Conservation (phyloP, 1,140 invertebrate genomes). For the Pararge aegeria region DNA sequence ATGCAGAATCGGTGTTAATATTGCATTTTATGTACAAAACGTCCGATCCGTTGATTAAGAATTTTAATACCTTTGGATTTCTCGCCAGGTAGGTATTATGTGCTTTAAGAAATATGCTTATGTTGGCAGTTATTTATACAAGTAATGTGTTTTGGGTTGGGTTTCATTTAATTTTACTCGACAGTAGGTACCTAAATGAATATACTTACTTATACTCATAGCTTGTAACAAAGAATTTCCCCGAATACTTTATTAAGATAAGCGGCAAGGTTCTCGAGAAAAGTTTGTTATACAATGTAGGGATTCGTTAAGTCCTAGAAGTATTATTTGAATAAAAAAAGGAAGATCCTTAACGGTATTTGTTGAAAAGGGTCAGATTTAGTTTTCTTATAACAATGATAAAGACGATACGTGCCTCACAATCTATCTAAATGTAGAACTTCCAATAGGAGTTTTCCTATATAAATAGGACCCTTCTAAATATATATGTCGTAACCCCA, state of each 20-base stretch:
- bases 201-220: background rate
- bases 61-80: slow-evolving; percentile 47
- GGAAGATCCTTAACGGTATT: background rate
- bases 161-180: slow-evolving; percentile 30
- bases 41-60: slow-evolving; percentile 59
- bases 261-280: background rate
- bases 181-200: slow-evolving; percentile 13
- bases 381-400: slow-evolving; percentile 5
- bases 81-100: slow-evolving; percentile 35
- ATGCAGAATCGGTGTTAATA: slow-evolving; percentile 70
- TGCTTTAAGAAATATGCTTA: slow-evolving; percentile 32
- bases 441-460: background rate
- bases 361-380: background rate
- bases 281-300: too few species aligned
- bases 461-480: slow-evolving; percentile 9
- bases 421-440: slow-evolving; percentile 17
- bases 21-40: slow-evolving; percentile 58
- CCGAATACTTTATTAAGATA: slow-evolving; percentile 11
- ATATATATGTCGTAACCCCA: slow-evolving; percentile 22
- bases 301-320: too few species aligned
- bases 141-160: slow-evolving; percentile 31
- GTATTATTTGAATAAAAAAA: background rate
- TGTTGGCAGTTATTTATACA: slow-evolving; percentile 38
- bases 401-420: slow-evolving; percentile 13
- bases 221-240: slow-evolving; percentile 6